Evolutionary conservation across 92 coral and sea anemone genomes (phyloP).

Genomic region (Epizoanthus illoricatus): DNA sequence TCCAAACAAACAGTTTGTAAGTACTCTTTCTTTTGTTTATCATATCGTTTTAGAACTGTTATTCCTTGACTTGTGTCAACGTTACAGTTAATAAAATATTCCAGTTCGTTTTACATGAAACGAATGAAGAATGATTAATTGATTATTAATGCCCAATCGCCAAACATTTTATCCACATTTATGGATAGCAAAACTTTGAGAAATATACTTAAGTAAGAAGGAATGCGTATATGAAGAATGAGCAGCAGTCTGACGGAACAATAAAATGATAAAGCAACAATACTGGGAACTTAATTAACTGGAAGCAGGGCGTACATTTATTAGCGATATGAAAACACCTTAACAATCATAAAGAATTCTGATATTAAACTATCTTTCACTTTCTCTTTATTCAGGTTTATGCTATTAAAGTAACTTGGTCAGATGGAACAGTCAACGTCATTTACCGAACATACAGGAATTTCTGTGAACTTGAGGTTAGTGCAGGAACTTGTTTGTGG

Average conservation of each 20-base stretch:
- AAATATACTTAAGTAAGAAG: too few relatives aligned
- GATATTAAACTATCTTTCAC: background rate
- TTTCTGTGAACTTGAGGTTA: constrained; percentile 61
- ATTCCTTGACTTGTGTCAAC: background rate
- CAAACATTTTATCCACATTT: too few relatives aligned
- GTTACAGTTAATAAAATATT: background rate
- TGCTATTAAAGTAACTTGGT: constrained; percentile 71
- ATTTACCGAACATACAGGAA: constrained; percentile 68
- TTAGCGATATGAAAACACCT: background rate
- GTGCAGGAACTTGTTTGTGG: background rate
- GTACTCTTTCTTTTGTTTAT: constrained; percentile 8
- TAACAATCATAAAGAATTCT: background rate
- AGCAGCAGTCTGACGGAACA: too few relatives aligned
- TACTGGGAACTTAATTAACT: background rate
- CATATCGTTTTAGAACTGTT: background rate
- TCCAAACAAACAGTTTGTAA: constrained; percentile 71
- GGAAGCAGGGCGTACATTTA: background rate
- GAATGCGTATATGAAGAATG: too few relatives aligned
- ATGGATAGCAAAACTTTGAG: too few relatives aligned
- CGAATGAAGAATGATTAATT: background rate
- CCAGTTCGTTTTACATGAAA: background rate
- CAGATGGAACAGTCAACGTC: constrained; percentile 75
- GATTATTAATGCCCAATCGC: too few relatives aligned
- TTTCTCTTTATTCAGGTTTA: constrained; percentile 49
- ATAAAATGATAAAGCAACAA: too few relatives aligned